Conservation (phyloP, 1,140 invertebrate genomes). For the Dendroctonus valens region DNA sequence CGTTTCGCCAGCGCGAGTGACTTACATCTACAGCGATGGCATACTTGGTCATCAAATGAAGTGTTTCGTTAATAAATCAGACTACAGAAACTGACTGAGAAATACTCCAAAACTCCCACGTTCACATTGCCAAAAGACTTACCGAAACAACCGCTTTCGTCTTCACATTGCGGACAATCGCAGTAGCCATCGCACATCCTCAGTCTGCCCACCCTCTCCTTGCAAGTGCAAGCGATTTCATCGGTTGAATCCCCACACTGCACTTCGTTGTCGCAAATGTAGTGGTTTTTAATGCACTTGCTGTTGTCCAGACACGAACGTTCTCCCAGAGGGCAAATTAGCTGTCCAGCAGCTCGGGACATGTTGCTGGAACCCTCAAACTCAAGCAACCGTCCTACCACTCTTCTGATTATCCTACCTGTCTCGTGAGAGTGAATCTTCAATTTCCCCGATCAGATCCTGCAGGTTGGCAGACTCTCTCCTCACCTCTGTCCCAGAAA, state of each 20-base stretch:
- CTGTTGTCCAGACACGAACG: constrained; percentile 53
- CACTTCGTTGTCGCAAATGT: constrained; percentile 72
- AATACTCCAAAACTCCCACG: too few species aligned
- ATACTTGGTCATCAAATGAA: too few species aligned
- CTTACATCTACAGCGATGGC: too few species aligned
- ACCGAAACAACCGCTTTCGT: constrained; percentile 75
- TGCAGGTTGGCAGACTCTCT: constrained; percentile 35
- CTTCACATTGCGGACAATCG: constrained; percentile 74
- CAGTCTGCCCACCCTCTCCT: constrained; percentile 59
- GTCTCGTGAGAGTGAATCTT: background rate
- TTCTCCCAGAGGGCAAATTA: constrained; percentile 44
- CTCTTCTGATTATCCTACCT: background rate
- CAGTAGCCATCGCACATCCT: constrained; percentile 78
- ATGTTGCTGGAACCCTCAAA: constrained; percentile 36
- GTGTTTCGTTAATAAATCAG: too few species aligned
- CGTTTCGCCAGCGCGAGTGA: too few species aligned
- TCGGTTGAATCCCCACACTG: constrained; percentile 82
- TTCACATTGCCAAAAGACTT: constrained; percentile 32
- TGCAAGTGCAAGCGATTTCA: constrained; percentile 73
- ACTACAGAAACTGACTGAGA: too few species aligned
- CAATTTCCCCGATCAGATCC: constrained; percentile 26
- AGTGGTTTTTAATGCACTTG: constrained; percentile 59
- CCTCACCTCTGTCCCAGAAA: constrained; percentile 42
- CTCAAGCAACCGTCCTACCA: background rate
- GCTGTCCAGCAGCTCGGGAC: constrained; percentile 33